Evolutionary conservation across 1,140 invertebrate species (phyloP), one percentile per base, ranked within the genome.

Genomic region (Megalonaias nervosa): DNA sequence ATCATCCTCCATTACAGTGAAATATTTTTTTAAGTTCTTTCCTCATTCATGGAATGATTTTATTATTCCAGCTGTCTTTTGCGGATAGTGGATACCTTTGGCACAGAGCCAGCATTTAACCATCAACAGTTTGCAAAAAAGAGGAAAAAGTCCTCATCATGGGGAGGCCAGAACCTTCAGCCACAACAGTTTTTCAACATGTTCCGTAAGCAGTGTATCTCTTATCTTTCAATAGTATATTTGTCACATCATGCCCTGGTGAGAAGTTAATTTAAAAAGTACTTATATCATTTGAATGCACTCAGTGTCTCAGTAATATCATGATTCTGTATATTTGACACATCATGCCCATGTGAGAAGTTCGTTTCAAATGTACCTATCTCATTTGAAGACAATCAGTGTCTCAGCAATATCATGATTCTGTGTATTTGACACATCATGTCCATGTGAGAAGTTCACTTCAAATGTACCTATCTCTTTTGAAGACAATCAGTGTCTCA

Each of bases 61-160:
- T 48, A 48, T 48, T 5, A 48, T 48, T 48, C 6, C 82, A 92
- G 90, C 74, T 92, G 91, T 78, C 79, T 90, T 26, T 80, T 92
- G 60, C 84, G 91, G 48, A 86, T 92, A 61, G 82, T 92, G 6
- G 91, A 92, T 77, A 89, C 89, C 4, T 92, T 92, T 85, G 91
- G 91, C 11, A 92, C 91, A 60, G 91, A 92, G 67, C 91, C 91
- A 57, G 89, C 87, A 14, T 91, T 88, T 81, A 92, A 91, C 73
- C 84, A 86, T 56, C 75, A 83, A 31, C 19, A 60, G 0, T 92
- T 90, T 81, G 90, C 91, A 21, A 89, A 87, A 71, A 74, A 86
- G 56, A 86, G 90, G 72, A 90, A 87, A 71, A 85, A 87, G 16
- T 76, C 88, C 16, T 89, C 91, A 56, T 86, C 87, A 16, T 92